Evolutionary conservation across 2,113 vertebrate genomes (phyloP), one percentile per base, ranked within the genome.

Genomic region (Lepus timidus): DNA sequence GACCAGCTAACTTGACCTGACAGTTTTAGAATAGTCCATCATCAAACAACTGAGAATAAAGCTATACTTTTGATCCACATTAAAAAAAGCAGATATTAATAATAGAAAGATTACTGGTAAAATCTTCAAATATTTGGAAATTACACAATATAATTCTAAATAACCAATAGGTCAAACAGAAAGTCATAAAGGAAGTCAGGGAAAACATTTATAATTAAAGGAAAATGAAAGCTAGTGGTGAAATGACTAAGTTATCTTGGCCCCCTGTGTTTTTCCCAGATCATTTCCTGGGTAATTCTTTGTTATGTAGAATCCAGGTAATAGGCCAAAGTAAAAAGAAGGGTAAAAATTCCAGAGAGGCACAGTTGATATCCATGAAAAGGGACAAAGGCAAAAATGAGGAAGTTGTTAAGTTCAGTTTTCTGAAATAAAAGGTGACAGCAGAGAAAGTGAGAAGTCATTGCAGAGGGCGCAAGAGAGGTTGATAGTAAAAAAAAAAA

Each of bases 211-310:
- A 36, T 22, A 89, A 79, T 78, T 70, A 65, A 70, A 19, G 73
- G n/a, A 79, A 88, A 84, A 81, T 75, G 44, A 75, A 68, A 95
- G 90, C 58, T 82, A 44, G 44, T 68, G 51, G 62, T 51, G n/a
- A 39, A 75, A 76, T 82, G n/a, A 68, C 52, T 86, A 44, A 87
- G 67, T 22, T 51, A 49, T 67, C 67, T 58, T 67, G 39, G 6
- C 13, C 33, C 8, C 22, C 4, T 20, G 8, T 10, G 2, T 75
- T 90, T 3, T 23, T 73, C 84, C n/a, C 70, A 62, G 74, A 19
- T 81, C 22, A 75, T 67, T 64, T 44, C 29, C n/a, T 64, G 17
- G 52, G 12, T 25, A 1, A 8, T 81, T 85, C 65, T 85, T 87
- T 78, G 64, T 83, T 94, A n/a, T 49, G 25, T 76, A 87, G 44